phyloP scores from a whole-genome alignment of 1,140 invertebrate species.

The Sarcophaga bullata region DNA sequence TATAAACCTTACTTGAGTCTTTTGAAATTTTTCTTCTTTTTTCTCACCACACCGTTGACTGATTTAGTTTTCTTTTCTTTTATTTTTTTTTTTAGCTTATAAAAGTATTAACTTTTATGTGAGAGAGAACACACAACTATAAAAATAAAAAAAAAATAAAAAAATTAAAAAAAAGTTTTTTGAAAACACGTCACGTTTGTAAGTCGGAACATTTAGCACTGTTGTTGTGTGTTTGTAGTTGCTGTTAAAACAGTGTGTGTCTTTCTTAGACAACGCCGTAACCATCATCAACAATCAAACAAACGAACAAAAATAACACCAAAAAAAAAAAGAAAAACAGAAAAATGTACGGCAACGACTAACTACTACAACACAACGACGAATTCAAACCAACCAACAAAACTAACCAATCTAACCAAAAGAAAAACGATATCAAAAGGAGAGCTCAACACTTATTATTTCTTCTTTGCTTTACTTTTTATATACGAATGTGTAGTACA shows the following conservation, averaged over 20 bases:
- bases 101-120: not conserved
- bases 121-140: not conserved
- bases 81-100: too few relatives aligned
- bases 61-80: not conserved
- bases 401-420: not conserved
- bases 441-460: constrained; percentile 31
- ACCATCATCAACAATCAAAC: constrained; percentile 28
- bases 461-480: constrained; percentile 2
- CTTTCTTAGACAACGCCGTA: constrained; percentile 44
- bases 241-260: constrained; percentile 43
- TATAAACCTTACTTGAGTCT: not conserved
- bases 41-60: not conserved
- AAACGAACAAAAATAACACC: not conserved
- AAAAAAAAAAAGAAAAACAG: too few relatives aligned
- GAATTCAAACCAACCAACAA: constrained; percentile 36
- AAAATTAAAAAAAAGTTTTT: not conserved
- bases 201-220: constrained; percentile 41
- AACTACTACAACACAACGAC: constrained; percentile 24
- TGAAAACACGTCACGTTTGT: constrained; percentile 39
- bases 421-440: constrained; percentile 28
- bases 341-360: not conserved
- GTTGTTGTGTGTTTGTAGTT: constrained; percentile 43
- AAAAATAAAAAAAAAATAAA: not conserved
- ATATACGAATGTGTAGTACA: not conserved
- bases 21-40: constrained; percentile 10